Percentiles rank a stretch among this genome's conserved stretches.
These are phyloP conservation scores for Perizoma flavofasciatum DNA, from an alignment of 2,888 invertebrate genomes.

Conservation along the genomic window DNA sequence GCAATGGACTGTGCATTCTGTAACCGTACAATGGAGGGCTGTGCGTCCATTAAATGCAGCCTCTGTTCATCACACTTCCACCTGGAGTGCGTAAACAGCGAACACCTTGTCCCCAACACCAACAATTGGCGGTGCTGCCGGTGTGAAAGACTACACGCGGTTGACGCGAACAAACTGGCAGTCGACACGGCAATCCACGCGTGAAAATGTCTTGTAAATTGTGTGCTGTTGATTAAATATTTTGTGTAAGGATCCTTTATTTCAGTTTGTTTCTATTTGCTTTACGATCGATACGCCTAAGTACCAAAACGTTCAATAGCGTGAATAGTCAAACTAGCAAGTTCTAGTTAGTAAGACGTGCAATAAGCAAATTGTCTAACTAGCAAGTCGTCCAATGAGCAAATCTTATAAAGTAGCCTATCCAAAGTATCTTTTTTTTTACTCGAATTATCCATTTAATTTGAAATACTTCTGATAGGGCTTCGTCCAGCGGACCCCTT, in stretches of 20 bases:
- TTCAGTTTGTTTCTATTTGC: slow-evolving; percentile 1
- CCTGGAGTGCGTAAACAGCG: slow-evolving; percentile 66
- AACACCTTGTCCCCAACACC: slow-evolving; percentile 55
- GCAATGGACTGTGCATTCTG: slow-evolving; percentile 69
- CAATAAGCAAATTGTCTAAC: too few relatives aligned
- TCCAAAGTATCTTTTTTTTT: too few relatives aligned
- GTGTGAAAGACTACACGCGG: slow-evolving; percentile 49
- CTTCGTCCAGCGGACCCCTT: too few relatives aligned
- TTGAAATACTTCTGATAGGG: too few relatives aligned
- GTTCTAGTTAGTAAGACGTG: too few relatives aligned
- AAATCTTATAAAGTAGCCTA: too few relatives aligned
- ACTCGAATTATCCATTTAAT: too few relatives aligned
- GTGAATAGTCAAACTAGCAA: too few relatives aligned
- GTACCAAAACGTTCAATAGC: too few relatives aligned
- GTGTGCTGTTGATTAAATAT: slow-evolving; percentile 20
- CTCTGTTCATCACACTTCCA: slow-evolving; percentile 66
- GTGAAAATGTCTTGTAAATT: slow-evolving; percentile 32
- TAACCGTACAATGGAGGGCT: slow-evolving; percentile 66
- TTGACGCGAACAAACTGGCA: slow-evolving; percentile 33
- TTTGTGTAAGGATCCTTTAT: slow-evolving; percentile 22
- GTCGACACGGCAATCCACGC: slow-evolving; percentile 47
- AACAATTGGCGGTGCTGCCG: slow-evolving; percentile 68
- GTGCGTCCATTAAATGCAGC: slow-evolving; percentile 71
- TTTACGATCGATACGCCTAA: too few relatives aligned
- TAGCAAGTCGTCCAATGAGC: too few relatives aligned